Evolutionary conservation across 2,113 vertebrate species (phyloP).

Genomic region (Etheostoma spectabile): DNA sequence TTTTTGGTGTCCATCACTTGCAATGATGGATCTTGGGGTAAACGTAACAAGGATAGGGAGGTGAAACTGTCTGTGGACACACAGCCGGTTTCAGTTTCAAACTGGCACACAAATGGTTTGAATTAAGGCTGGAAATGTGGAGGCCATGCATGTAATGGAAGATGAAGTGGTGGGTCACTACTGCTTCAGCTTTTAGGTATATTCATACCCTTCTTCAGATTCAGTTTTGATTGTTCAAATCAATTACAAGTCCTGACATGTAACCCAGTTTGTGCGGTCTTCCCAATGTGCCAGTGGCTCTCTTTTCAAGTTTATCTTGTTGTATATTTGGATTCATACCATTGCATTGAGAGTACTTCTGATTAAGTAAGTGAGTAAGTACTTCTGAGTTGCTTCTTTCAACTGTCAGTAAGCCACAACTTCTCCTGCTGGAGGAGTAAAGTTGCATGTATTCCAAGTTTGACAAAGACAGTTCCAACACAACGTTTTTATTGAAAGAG

Average conservation of each 20-base stretch:
- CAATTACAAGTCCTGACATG: background rate
- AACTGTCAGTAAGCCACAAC: background rate
- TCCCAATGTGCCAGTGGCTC: background rate
- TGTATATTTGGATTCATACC: background rate
- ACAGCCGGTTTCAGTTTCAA: slow-evolving; percentile 58
- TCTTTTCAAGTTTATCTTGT: slow-evolving; percentile 3
- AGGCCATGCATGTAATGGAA: background rate
- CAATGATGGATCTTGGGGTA: slow-evolving; percentile 63
- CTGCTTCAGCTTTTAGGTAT: background rate
- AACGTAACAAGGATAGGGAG: slow-evolving; percentile 48
- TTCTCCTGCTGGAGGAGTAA: slow-evolving; percentile 10
- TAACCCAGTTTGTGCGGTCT: background rate
- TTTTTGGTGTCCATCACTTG: slow-evolving; percentile 50
- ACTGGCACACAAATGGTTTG: slow-evolving; percentile 50
- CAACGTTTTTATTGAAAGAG: slow-evolving; percentile 44
- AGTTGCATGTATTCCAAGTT: slow-evolving; percentile 17
- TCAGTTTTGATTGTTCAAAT: background rate
- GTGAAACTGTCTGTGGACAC: slow-evolving; percentile 58
- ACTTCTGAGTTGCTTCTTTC: background rate
- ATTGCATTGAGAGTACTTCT: background rate
- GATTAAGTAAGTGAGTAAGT: background rate
- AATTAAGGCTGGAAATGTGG: slow-evolving; percentile 45
- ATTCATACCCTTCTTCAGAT: background rate
- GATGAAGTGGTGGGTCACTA: slow-evolving; percentile 11
- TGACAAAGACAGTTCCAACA: slow-evolving; percentile 21